Conservation (phyloP, 2,888 invertebrate genomes). For the Mesodorylaimus sp. region DNA sequence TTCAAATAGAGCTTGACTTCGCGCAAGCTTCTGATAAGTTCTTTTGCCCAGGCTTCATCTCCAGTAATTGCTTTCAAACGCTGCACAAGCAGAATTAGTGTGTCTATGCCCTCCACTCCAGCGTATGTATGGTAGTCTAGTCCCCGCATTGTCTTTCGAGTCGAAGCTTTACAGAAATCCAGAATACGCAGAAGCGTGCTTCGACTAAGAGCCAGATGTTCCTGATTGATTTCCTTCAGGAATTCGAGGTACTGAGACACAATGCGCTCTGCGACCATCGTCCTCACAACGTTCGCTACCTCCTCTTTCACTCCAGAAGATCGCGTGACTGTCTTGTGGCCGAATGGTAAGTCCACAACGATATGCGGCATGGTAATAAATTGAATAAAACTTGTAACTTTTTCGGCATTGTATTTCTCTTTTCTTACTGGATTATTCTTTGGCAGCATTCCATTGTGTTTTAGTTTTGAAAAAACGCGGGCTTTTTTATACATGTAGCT, state of each 20-base stretch:
- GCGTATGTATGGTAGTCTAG: background rate
- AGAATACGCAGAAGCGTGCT: background rate
- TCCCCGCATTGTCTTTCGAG: background rate
- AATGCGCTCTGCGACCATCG: background rate
- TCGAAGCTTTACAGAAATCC: background rate
- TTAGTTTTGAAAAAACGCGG: background rate
- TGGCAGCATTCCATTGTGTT: background rate
- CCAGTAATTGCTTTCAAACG: background rate
- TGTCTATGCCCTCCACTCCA: background rate
- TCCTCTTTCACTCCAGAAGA: background rate
- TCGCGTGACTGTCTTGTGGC: background rate
- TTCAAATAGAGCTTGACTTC: background rate
- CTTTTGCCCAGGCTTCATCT: background rate
- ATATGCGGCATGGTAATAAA: slow-evolving; percentile 1
- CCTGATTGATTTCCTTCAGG: background rate
- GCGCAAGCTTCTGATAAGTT: background rate
- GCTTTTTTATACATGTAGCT: background rate
- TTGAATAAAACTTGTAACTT: background rate
- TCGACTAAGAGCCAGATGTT: background rate
- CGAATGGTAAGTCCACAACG: slow-evolving; percentile 3
- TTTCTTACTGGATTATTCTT: background rate
- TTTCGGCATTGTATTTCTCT: background rate
- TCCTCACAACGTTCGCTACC: background rate
- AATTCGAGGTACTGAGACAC: background rate
- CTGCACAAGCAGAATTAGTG: background rate